Conservation (phyloP, 2,888 invertebrate species). For the Piscicola geometra region DNA sequence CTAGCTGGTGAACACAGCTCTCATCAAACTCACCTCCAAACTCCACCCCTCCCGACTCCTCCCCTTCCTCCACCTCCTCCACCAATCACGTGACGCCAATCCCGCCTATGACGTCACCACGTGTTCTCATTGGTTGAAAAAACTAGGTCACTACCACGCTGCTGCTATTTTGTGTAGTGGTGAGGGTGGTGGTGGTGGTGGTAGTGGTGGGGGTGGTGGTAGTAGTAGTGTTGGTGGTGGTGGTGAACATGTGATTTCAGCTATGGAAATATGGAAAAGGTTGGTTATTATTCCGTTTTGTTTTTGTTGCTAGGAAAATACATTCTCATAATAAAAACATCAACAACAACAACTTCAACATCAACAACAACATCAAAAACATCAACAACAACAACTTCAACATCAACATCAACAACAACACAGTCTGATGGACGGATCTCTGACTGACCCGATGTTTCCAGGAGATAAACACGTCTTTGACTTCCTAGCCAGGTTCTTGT, state of each 20-base stretch:
- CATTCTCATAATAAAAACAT: not conserved
- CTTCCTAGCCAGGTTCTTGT: not conserved
- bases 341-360: too few species aligned
- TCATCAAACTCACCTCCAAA: not conserved
- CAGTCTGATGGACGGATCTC: not conserved
- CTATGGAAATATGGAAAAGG: not conserved
- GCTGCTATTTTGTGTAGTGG: not conserved
- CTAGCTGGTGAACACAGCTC: not conserved
- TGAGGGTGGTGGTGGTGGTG: too few species aligned
- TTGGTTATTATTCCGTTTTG: not conserved
- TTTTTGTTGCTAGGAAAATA: not conserved
- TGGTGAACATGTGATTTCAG: not conserved
- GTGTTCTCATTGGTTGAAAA: not conserved
- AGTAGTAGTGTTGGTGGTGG: not conserved
- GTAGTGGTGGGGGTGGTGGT: too few species aligned
- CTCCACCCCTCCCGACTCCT: conserved; percentile 7
- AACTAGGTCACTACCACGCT: not conserved
- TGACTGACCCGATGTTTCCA: not conserved
- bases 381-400: too few species aligned
- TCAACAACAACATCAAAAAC: too few species aligned
- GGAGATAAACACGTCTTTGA: not conserved
- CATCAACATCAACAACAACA: too few species aligned
- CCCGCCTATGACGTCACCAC: not conserved
- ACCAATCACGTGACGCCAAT: not conserved
- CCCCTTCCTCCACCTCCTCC: not conserved